Evolutionary conservation across 2,113 vertebrate species (phyloP).

Genomic region (Cephalophus harveyi): DNA sequence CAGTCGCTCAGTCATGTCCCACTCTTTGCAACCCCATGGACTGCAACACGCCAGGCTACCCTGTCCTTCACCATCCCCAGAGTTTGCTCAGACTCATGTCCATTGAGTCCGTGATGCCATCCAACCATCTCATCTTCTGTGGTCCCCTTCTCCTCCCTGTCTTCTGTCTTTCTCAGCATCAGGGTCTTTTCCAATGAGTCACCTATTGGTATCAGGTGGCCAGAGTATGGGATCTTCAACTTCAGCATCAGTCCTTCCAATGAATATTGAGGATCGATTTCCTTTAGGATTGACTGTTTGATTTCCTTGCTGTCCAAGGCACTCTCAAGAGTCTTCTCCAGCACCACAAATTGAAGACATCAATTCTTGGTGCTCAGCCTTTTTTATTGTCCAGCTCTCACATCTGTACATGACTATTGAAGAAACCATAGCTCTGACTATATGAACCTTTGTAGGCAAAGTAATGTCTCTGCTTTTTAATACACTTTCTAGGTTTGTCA

Average conservation of each 20-base stretch:
- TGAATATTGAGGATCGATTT: background rate
- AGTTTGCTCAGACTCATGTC: background rate
- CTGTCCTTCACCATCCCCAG: background rate
- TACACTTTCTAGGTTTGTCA: background rate
- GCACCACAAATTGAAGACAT: background rate
- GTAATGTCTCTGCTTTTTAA: background rate
- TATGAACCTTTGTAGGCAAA: background rate
- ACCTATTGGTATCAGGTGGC: background rate
- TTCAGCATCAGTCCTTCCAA: background rate
- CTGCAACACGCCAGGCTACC: background rate
- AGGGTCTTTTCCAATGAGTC: background rate
- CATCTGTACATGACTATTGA: background rate
- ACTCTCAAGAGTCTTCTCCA: background rate
- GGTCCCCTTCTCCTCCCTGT: background rate
- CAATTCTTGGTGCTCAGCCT: background rate
- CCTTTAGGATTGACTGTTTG: background rate
- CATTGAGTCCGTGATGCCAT: background rate
- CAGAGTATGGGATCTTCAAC: background rate
- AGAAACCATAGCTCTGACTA: background rate
- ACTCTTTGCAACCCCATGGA: background rate
- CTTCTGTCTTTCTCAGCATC: background rate
- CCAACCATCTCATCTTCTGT: background rate
- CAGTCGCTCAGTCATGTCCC: background rate
- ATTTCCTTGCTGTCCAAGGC: background rate
- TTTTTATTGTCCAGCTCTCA: background rate